Conservation (phyloP, 2,888 invertebrate genomes). For the Coremacera marginata region DNA sequence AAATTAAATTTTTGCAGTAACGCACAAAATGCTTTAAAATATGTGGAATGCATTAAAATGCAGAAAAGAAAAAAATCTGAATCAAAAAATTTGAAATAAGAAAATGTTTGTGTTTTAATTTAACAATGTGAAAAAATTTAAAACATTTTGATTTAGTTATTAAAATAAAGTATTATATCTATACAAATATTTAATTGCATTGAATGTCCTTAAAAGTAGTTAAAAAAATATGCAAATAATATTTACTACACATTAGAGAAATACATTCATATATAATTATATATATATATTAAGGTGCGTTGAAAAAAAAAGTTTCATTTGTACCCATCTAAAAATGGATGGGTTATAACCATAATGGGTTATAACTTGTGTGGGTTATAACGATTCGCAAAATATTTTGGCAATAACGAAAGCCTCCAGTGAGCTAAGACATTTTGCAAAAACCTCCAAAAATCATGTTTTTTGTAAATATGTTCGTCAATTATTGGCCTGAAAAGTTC, state of each 20-base stretch:
- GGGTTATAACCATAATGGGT: too few relatives aligned
- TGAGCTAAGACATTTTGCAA: too few relatives aligned
- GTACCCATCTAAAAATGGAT: too few relatives aligned
- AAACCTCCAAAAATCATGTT: too few relatives aligned
- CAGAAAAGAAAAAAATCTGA: not conserved
- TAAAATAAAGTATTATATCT: not conserved
- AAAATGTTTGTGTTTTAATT: constrained; percentile 16
- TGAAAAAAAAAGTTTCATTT: too few relatives aligned
- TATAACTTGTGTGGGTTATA: too few relatives aligned
- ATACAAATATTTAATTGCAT: not conserved
- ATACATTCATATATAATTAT: constrained; percentile 46
- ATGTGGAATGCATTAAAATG: not conserved
- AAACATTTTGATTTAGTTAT: constrained; percentile 15
- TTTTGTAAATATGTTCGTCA: too few relatives aligned
- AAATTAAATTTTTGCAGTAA: constrained; percentile 23
- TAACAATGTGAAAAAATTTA: constrained; percentile 31
- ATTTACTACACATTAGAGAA: not conserved
- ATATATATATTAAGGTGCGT: too few relatives aligned
- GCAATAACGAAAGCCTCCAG: too few relatives aligned
- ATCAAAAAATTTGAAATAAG: not conserved
- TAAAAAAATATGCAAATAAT: constrained; percentile 6
- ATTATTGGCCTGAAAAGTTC: too few relatives aligned
- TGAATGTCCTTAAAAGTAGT: not conserved
- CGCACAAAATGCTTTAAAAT: not conserved
- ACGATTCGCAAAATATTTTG: too few relatives aligned